Base-by-base conservation (phyloP, 2,888 invertebrate genomes). In the Aphelenchoides bicaudatus region DNA sequence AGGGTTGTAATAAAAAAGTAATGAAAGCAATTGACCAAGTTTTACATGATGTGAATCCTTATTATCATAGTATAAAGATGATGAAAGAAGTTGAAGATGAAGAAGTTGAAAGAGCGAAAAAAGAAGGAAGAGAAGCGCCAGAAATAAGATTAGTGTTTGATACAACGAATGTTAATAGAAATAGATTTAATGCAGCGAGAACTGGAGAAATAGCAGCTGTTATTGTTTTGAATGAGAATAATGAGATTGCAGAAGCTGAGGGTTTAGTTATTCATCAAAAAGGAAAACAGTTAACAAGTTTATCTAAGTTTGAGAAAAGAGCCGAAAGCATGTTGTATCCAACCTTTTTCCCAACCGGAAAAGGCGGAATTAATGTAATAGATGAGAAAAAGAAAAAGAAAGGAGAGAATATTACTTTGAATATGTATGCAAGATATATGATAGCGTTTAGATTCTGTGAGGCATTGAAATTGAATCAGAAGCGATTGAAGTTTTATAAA, bases 91-190 rank as follows among this genome's bases (percentile, higher is more conserved):
- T 59, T n/a, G 62, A 60, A 19, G 4, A 48, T 25, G 60, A 55
- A 37, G 66, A 60, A 39, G 28, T 39, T 43, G 13, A 10, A 50
- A 21, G 21, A 19, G 39, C 55, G 1, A n/a, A 21, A 1, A 21
- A 2, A 3, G 2, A 53, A 19, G 29, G 57, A 43, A 16, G 16
- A 43, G n/a, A 43, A 19, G 47, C 46, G 16, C 46, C 46, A 16
- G 23, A 43, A 19, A 5, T 53, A 61, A 28, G 39, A 25, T 56
- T 66, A 56, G 27, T 34, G 8, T 63, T 63, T 39, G 55, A 64
- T 19, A 46, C 39, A 1, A 27, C n/a, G 21, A 28, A 4, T 1
- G 38, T 28, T 8, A 23, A 34, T 34, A 34, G 16, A n/a, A 34
- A n/a, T 10, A 10, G 37, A 10, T 34, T 10, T 34, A 34, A 34